Evolutionary conservation across 1,140 invertebrate species (phyloP).

Genomic region (Diabrotica virgifera): DNA sequence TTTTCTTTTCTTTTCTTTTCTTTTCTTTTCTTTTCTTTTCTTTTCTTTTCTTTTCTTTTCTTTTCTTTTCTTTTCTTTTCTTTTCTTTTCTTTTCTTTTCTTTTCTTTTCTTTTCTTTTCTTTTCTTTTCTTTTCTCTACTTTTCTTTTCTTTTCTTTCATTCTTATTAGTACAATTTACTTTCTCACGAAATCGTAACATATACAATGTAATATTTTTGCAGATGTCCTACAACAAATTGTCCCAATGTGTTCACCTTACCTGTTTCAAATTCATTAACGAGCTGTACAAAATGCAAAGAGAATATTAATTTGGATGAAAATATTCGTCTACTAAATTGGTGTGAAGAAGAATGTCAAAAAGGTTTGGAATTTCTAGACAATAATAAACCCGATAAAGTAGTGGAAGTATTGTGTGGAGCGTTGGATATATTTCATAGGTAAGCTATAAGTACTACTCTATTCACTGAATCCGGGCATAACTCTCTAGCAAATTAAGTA

Average conservation of each 20-base stretch:
- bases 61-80: too few relatives aligned
- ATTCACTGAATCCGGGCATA: background rate
- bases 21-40: too few relatives aligned
- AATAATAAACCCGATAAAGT: slow-evolving; percentile 51
- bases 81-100: too few relatives aligned
- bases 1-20: too few relatives aligned
- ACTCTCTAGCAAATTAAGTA: background rate
- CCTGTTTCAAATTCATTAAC: slow-evolving; percentile 45
- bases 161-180: too few relatives aligned
- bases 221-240: slow-evolving; percentile 59
- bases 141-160: too few relatives aligned
- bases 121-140: too few relatives aligned
- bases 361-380: slow-evolving; percentile 51
- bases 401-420: slow-evolving; percentile 51
- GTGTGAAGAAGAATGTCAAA: slow-evolving; percentile 53
- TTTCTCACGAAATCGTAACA: too few relatives aligned
- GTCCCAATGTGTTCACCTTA: slow-evolving; percentile 52
- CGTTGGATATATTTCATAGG: slow-evolving; percentile 47
- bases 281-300: slow-evolving; percentile 55
- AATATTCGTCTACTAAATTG: slow-evolving; percentile 50
- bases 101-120: too few relatives aligned
- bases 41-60: too few relatives aligned
- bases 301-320: slow-evolving; percentile 53
- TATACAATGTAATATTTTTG: background rate
- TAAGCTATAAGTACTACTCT: slow-evolving; percentile 20